Base-by-base conservation (phyloP, 2,888 invertebrate species). In the Phengaris arion region DNA sequence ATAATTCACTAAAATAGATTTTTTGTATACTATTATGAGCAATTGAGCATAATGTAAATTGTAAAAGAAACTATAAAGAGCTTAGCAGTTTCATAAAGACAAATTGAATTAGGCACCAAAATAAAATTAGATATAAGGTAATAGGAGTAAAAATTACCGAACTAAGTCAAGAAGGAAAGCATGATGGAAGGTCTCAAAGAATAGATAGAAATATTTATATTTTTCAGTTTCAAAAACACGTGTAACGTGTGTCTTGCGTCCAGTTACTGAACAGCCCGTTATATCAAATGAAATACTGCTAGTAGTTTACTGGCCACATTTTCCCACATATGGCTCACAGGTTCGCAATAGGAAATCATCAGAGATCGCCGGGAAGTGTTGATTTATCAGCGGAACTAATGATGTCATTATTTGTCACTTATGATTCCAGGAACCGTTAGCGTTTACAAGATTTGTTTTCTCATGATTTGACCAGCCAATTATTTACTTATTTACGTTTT, bases 351-450 rank as follows among this genome's bases (percentile, higher is more conserved):
- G 90, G 90, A 90, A 89, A 83, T 85, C 83, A 84, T 84, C 86
- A 86, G 86, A 86, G 87, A 86, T 89, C 89, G 88, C 87, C 84
- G 80, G 78, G 79, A 80, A 81, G 79, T 80, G 80, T 78, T 81
- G 77, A 77, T 79, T 80, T 83, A 87, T 86, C 83, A 82, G 81
- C 84, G 88, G 85, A 84, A 85, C 86, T 89, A 89, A 92, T 90
- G 86, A 85, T 82, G 85, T 83, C 83, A 85, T 89, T 88, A 84
- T 84, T 82, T 81, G 80, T 77, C 74, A 75, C 72, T 75, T 76
- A 74, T 70, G 48, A 76, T 68, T 72, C 64, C 22, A 52, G 35
- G 54, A 72, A 72, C 72, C 22, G 52, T 54, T 46, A 46, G 69
- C 15, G 59, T 15, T 69, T 48, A 69, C 10, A n/a, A 48, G 35